Evolutionary conservation across 2,113 vertebrate species (phyloP), one percentile per base, ranked within the genome.

Genomic region (Anolis carolinensis): DNA sequence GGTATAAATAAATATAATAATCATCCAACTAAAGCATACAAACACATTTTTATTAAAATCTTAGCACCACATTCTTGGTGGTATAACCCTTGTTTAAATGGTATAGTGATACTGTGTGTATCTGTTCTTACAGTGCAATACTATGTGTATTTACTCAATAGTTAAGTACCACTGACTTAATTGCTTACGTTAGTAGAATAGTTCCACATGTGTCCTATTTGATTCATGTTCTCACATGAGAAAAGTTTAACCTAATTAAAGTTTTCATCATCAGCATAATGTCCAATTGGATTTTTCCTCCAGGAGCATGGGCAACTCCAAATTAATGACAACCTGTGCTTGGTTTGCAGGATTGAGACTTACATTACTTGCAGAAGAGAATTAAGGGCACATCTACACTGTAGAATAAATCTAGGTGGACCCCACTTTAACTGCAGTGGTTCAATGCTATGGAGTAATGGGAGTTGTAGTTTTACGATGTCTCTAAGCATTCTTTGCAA

Each of bases 141-240:
- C 63, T 27, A 8, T 65, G 63, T 25, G 25, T 62, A 36, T 63
- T 23, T 25, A 62, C 21, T 79, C n/a, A 34, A 21, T n/a, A 77
- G 16, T n/a, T 18, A n/a, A 77, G 6, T 52, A 44, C 16, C 27
- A 52, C 27, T 30, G 34, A 68, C 10, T 34, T 36, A 32, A 34
- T 2, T 72, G 70, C 13, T 21, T 34, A 39, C 20, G 71, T 73
- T 21, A 34, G 23, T 65, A 65, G 67, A 18, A 0, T 18, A 25
- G 0, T 7, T 0, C 34, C 34, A 36, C 34, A 39, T 21, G 7
- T 39, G 36, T 23, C 36, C 39, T 34, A 18, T 39, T 72, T 20
- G 34, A 73, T 73, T 73, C 5, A 32, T 71, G 4, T 65, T 65
- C 16, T 25, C 63, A 65, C 63, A 7, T 25, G 7, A 65, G 23